Conservation (phyloP, 2,797 vertebrate species). For the Chromobotia macracanthus region DNA sequence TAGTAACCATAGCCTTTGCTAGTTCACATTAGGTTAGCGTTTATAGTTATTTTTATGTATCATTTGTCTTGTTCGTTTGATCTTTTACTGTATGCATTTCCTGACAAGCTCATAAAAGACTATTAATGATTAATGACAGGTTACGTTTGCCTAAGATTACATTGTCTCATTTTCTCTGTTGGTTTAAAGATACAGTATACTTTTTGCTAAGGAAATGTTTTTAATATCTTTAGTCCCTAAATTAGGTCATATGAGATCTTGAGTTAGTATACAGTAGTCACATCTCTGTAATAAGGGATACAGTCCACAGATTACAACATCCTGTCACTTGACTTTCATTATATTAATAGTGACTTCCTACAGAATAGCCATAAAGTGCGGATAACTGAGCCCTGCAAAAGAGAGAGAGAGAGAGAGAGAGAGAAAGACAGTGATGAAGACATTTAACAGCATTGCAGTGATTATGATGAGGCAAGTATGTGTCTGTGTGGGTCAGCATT, state of each 20-base stretch:
- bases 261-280: neutral
- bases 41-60: no score
- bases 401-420: neutral
- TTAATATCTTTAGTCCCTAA: neutral
- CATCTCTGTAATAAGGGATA: neutral
- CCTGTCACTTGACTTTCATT: constrained; percentile 8
- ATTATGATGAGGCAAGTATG: constrained; percentile 23
- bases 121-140: neutral
- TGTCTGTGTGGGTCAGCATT: constrained; percentile 12
- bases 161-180: neutral
- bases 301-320: constrained; percentile 22
- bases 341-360: constrained; percentile 37
- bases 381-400: neutral
- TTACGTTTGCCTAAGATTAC: neutral
- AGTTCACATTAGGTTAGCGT: no score
- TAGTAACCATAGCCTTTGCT: no score
- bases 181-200: neutral
- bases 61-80: no score
- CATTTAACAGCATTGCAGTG: neutral
- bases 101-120: neutral
- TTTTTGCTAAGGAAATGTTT: no score
- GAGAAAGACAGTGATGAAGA: no score
- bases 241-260: neutral
- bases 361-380: neutral
- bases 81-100: neutral